phyloP scores from a whole-genome alignment of 2,113 vertebrate genomes.

The Meriones unguiculatus region DNA sequence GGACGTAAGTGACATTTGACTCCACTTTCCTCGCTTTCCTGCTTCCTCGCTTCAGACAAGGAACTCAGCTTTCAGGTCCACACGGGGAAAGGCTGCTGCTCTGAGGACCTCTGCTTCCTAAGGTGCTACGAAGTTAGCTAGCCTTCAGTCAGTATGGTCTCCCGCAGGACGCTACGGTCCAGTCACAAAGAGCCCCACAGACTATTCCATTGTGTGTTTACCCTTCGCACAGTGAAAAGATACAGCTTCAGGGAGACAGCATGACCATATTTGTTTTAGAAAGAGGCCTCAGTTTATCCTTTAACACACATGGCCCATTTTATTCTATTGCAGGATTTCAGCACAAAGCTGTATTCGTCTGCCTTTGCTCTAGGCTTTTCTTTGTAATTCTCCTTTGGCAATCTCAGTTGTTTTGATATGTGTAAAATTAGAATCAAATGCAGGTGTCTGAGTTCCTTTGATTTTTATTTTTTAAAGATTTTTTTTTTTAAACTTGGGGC shows the following conservation, averaged over 20 bases:
- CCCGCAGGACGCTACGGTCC: not conserved
- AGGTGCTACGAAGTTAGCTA: not conserved
- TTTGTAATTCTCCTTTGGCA: conserved; percentile 77
- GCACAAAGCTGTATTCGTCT: conserved; percentile 71
- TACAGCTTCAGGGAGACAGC: not conserved
- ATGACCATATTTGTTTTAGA: not conserved
- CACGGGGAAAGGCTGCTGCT: not conserved
- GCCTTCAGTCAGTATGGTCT: fast-evolving
- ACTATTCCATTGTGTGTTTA: not conserved
- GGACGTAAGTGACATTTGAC: not conserved
- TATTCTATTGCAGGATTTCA: conserved; percentile 65
- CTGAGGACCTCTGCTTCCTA: not conserved
- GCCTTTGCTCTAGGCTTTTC: conserved; percentile 79
- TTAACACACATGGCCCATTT: conserved; percentile 1
- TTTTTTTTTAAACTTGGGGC: conserved; percentile 46
- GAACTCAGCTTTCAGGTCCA: not conserved
- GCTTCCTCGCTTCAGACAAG: not conserved
- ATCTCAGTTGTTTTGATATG: conserved; percentile 69
- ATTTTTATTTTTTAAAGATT: conserved; percentile 61
- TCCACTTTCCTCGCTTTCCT: not conserved
- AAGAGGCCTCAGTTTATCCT: conserved; percentile 22
- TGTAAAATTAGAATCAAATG: conserved; percentile 66
- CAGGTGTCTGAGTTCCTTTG: conserved; percentile 65
- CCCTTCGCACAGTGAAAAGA: not conserved
- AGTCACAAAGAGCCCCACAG: not conserved